Conservation (phyloP, 2,113 vertebrate genomes). For the Tragelaphus imberbis region DNA sequence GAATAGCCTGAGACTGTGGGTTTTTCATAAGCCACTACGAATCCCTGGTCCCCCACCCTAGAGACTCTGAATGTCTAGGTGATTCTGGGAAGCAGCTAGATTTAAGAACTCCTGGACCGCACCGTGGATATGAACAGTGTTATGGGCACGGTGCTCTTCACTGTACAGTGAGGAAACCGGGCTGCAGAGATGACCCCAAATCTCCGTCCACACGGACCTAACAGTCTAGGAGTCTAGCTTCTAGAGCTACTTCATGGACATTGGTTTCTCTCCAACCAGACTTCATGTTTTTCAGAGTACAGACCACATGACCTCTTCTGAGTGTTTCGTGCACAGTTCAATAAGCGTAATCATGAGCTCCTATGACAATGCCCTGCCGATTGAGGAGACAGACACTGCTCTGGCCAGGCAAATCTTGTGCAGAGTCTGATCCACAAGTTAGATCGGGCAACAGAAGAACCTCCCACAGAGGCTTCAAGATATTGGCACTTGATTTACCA, state of each 20-base stretch:
- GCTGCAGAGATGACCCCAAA: not conserved
- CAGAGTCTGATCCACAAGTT: not conserved
- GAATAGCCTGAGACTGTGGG: not conserved
- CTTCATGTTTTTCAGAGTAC: not conserved
- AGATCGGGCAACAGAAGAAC: not conserved
- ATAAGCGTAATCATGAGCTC: not conserved
- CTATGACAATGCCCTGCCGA: not conserved
- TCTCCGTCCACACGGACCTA: not conserved
- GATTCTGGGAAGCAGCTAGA: not conserved
- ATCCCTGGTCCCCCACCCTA: not conserved
- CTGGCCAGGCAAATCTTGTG: not conserved
- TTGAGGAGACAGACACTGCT: not conserved
- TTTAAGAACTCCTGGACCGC: not conserved
- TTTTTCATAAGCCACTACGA: not conserved
- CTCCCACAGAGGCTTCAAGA: not conserved
- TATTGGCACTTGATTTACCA: not conserved
- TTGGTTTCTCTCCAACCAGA: not conserved
- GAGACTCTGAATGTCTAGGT: not conserved
- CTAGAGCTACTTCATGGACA: not conserved
- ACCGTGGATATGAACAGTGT: not conserved
- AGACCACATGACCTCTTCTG: not conserved
- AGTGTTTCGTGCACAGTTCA: not conserved
- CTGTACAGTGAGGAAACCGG: not conserved
- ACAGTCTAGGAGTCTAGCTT: not conserved
- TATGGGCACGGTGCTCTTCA: not conserved